A percentile compares a stretch with the other conserved stretches of the same genome.
Conservation (phyloP, 2,888 invertebrate genomes). For the Sericinus montela region DNA sequence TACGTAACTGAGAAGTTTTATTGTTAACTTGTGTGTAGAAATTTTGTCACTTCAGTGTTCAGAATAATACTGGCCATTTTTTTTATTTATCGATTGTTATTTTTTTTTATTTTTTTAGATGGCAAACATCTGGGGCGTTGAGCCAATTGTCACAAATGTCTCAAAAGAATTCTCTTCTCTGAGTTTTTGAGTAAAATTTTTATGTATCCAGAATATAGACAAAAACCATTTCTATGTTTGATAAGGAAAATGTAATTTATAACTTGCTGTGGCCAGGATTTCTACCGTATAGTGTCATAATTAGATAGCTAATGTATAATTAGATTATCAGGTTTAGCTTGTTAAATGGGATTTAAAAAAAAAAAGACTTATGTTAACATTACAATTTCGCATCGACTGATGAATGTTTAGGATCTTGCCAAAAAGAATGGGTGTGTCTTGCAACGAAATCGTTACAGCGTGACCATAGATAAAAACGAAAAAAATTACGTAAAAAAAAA, state of each 20-base stretch:
- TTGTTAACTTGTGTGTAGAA: too few relatives aligned
- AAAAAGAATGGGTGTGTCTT: constrained; percentile 38
- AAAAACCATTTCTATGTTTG: not conserved
- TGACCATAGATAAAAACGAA: constrained; percentile 24
- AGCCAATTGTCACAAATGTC: too few relatives aligned
- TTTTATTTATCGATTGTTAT: too few relatives aligned
- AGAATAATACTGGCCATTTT: too few relatives aligned
- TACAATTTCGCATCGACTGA: constrained; percentile 47
- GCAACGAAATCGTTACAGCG: constrained; percentile 23
- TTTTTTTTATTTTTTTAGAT: too few relatives aligned
- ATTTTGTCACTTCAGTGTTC: too few relatives aligned
- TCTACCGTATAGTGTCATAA: constrained; percentile 9
- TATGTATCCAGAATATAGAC: too few relatives aligned
- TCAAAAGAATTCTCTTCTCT: too few relatives aligned
- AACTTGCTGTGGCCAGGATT: constrained; percentile 13
- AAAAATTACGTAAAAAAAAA: constrained; percentile 7
- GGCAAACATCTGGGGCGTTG: too few relatives aligned
- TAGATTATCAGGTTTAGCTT: constrained; percentile 1
- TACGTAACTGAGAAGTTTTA: too few relatives aligned
- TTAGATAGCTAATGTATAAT: constrained; percentile 2
- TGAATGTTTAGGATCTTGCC: constrained; percentile 61
- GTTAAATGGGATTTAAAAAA: constrained; percentile 25
- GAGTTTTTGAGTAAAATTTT: too few relatives aligned
- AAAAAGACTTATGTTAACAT: constrained; percentile 41
- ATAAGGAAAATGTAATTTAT: not conserved